Percentiles rank a stretch among this genome's conserved stretches.
Conservation (phyloP, 2,888 invertebrate genomes). For the Drosophila testacea region DNA sequence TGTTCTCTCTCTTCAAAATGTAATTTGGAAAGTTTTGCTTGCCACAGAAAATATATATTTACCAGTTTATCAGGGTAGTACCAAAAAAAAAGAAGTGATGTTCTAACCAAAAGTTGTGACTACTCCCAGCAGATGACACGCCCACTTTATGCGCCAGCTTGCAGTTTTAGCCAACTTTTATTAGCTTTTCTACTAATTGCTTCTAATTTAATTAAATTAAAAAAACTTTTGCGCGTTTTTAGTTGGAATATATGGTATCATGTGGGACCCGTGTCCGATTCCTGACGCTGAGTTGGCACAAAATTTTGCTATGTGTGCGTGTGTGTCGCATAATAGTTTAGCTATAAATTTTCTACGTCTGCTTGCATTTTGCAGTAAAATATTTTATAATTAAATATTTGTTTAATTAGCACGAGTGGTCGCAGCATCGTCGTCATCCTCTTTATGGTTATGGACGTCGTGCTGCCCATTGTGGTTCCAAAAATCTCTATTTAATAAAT, state of each 20-base stretch:
- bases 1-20: conserved; percentile 39
- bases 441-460: conserved; percentile 1
- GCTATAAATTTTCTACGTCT: conserved; percentile 74
- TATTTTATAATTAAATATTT: conserved; percentile 80
- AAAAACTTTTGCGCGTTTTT: conserved; percentile 69
- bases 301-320: conserved; percentile 17
- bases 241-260: conserved; percentile 69
- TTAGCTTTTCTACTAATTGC: conserved; percentile 79
- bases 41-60: conserved; percentile 56
- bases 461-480: conserved; percentile 5
- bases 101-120: conserved; percentile 36
- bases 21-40: conserved; percentile 55
- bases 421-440: conserved; percentile 16
- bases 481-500: conserved; percentile 51
- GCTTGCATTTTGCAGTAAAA: conserved; percentile 71
- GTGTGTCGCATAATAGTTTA: conserved; percentile 67
- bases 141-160: conserved; percentile 50
- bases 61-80: conserved; percentile 35
- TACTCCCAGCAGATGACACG: conserved; percentile 16
- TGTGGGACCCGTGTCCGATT: conserved; percentile 15
- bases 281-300: conserved; percentile 60
- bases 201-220: conserved; percentile 80
- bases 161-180: conserved; percentile 74
- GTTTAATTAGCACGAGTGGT: conserved; percentile 75
- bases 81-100: conserved; percentile 17